Evolutionary conservation across 2,113 vertebrate species (phyloP).

Genomic region (Oceanodroma tethys): DNA sequence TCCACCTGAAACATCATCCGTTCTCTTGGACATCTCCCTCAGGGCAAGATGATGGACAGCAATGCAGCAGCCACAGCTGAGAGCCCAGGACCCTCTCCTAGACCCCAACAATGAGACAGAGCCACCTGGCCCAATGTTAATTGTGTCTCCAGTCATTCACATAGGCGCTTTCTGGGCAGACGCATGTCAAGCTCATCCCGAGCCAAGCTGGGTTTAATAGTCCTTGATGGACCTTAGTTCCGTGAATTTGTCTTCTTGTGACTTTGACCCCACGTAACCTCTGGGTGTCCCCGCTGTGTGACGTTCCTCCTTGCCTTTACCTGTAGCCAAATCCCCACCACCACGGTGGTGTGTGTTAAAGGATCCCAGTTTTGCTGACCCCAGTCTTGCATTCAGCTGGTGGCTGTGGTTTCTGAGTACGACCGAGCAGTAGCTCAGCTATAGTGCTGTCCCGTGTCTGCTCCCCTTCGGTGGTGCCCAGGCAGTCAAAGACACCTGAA

Average conservation of each 20-base stretch:
- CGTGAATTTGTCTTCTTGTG: background rate
- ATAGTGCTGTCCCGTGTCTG: background rate
- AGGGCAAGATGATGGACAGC: background rate
- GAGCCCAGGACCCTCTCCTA: background rate
- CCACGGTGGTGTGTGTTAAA: fast-evolving
- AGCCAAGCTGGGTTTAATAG: background rate
- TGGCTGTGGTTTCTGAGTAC: background rate
- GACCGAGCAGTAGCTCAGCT: background rate
- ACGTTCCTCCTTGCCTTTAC: fast-evolving
- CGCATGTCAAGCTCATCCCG: fast-evolving
- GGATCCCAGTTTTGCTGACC: background rate
- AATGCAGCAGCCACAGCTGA: background rate
- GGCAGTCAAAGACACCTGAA: background rate
- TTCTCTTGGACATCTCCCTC: background rate
- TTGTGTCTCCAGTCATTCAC: background rate
- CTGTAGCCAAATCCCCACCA: background rate
- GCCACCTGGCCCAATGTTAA: background rate
- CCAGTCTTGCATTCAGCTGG: background rate
- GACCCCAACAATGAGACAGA: background rate
- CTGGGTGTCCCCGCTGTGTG: background rate
- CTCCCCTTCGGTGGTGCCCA: background rate
- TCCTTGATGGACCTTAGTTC: background rate
- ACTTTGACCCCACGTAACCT: background rate
- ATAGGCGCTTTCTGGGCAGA: background rate
- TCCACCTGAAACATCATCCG: background rate